phyloP scores from a whole-genome alignment of 2,113 vertebrate species.

The Prochilodus magdalenae region DNA sequence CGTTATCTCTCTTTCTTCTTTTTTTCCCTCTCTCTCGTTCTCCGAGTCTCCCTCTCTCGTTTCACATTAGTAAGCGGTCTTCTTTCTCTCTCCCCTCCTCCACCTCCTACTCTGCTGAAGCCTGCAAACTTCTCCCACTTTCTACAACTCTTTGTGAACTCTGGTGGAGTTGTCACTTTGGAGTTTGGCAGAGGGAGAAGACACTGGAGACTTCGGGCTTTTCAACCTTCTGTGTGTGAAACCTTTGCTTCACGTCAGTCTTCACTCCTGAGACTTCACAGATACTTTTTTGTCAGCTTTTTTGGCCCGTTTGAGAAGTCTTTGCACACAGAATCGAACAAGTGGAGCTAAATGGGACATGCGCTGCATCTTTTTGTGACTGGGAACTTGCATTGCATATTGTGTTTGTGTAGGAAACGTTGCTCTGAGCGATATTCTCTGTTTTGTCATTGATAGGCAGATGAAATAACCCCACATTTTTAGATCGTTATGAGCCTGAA shows the following conservation, averaged over 20 bases:
- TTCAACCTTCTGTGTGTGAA: conserved; percentile 22
- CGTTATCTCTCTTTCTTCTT: background rate
- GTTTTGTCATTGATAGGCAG: background rate
- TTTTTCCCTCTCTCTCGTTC: conserved; percentile 10
- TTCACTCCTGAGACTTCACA: conserved; percentile 15
- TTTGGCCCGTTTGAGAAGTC: conserved; percentile 41
- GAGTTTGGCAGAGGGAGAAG: conserved; percentile 33
- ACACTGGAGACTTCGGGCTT: conserved; percentile 12
- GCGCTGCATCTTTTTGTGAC: conserved; percentile 12
- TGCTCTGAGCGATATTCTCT: background rate
- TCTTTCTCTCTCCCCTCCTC: conserved; percentile 23
- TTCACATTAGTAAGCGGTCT: background rate
- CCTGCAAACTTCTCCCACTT: conserved; percentile 23
- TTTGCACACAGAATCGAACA: conserved; percentile 28
- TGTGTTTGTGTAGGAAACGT: background rate
- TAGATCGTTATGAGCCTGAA: background rate
- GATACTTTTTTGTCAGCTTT: conserved; percentile 40
- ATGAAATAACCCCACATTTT: background rate
- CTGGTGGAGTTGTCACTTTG: conserved; percentile 29
- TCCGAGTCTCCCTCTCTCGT: conserved; percentile 11
- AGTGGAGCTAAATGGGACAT: conserved; percentile 40
- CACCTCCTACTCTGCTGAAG: background rate
- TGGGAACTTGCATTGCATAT: background rate
- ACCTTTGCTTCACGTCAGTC: conserved; percentile 40
- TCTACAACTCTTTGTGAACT: conserved; percentile 35